Evolutionary conservation across 2,797 vertebrate genomes (phyloP), one percentile per base, ranked within the genome.

Genomic region (Urocyon cinereoargenteus): DNA sequence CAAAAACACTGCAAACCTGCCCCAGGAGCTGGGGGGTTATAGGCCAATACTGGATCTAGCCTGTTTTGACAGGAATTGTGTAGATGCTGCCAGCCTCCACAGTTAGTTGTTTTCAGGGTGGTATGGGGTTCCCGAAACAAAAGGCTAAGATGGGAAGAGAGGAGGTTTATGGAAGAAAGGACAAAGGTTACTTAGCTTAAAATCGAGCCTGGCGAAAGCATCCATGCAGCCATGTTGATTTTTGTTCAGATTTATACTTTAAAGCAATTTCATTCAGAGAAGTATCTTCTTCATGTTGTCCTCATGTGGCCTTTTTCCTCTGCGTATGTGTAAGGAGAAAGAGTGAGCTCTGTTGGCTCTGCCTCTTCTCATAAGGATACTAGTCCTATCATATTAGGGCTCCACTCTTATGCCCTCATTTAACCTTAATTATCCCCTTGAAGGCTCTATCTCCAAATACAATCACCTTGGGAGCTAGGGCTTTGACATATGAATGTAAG

Each of bases 271-370:
- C 26, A 49, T 10, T 28, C 26, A 10, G 45, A 51, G 14, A 49
- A 12, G 6, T 16, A 2, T 9, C 19, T 66, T 89, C 22, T 15
- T 15, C 22, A n/a, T 2, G 22, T 51, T 62, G n/a, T 24, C 77
- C 0, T 59, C 34, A 18, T 11, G 1, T 11, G 31, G 1, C 2
- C 55, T n/a, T 31, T 85, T 21, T 6, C 36, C 16, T 64, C 53
- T 11, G 22, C 16, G 12, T 28, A 28, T 0, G 0, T 0, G 6
- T 26, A 16, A 4, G 31, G 16, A 14, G 62, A 6, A 15, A 16
- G 6, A 2, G 1, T 2, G 49, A 51, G 2, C 15, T 53, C 77
- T 34, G 6, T 0, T 2, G 4, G 51, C 57, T 75, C 51, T 59
- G 57, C 14, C 45, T 77, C 36, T 19, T 10, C 16, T 82, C 77